Base-by-base conservation (phyloP, 1,140 invertebrate genomes). In the Thaumetopoea pityocampa region DNA sequence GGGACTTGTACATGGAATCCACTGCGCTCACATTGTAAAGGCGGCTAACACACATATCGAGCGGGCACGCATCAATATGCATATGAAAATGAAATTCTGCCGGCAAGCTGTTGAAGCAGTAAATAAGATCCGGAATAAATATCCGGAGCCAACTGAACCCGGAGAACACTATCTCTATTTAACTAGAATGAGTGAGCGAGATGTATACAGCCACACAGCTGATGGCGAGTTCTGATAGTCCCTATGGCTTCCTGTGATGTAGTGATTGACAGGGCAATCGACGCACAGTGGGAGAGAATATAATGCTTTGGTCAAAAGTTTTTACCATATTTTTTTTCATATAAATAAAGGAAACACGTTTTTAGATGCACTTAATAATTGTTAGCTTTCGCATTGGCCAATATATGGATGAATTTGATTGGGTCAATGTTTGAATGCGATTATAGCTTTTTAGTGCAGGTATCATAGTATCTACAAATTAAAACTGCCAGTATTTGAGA, bases 61-160 rank as follows among this genome's bases (percentile, higher is more conserved):
- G n/a, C 23, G 27, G 30, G n/a, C 26, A 50, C 45, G 56, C 51
- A 62, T 67, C 60, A 61, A 59, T 59, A 67, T 71, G 57, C 57
- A 62, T 43, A 60, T 57, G 66, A 65, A 65, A 65, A 71, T 67
- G 62, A 65, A 71, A 65, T 67, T 56, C 29, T 52, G 46, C 50
- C 55, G 23, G 40, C 51, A 48, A 48, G 49, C 59, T 64, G 66
- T 64, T 62, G 64, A 55, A 55, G 55, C 68, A 67, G 64, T 72
- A 72, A 78, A 78, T 67, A 67, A 58, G 62, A 67, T 76, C 71
- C 69, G 62, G 57, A 53, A 65, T 58, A 59, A 72, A 78, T 70
- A 70, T 77, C 63, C 67, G 67, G 56, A 42, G 45, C 51, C 48
- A 55, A 58, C 60, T 66, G 51, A 68, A 56, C 60, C 51, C 35